phyloP scores from a whole-genome alignment of 2,888 invertebrate genomes.

The Philaethria dido region DNA sequence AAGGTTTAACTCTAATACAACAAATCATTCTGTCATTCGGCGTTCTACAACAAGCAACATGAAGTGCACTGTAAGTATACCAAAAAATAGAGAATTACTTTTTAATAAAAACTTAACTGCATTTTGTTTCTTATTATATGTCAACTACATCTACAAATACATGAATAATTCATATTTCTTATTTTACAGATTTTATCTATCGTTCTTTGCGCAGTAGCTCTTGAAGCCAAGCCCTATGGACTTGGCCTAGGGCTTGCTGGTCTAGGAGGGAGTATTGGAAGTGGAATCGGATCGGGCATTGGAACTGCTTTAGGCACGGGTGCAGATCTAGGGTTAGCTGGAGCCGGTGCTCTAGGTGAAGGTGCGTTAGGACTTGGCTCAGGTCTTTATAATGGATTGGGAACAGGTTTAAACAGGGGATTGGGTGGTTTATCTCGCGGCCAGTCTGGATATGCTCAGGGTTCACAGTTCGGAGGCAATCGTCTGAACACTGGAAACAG shows the following conservation, averaged over 20 bases:
- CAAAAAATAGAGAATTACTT: too few species aligned
- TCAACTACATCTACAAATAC: background rate
- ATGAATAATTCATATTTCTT: background rate
- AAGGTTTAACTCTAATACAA: background rate
- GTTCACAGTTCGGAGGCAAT: conserved; percentile 28
- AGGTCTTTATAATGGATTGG: background rate
- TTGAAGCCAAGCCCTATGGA: conserved; percentile 21
- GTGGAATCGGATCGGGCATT: background rate
- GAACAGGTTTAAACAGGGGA: background rate
- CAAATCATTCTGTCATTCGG: background rate
- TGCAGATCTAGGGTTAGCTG: background rate
- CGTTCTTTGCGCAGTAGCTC: conserved; percentile 16
- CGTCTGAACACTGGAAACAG: conserved; percentile 32
- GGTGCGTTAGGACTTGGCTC: background rate
- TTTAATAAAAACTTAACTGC: too few species aligned
- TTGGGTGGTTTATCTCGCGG: too few species aligned
- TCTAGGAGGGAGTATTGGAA: background rate
- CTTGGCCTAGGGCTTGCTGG: conserved; percentile 10
- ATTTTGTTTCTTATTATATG: too few species aligned
- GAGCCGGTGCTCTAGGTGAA: background rate
- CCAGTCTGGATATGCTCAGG: conserved; percentile 9
- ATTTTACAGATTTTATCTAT: conserved; percentile 21
- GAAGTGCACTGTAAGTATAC: conserved; percentile 30
- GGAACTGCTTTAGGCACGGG: background rate
- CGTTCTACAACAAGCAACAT: conserved; percentile 16